These are phyloP conservation scores for Arctopsyche grandis DNA, from an alignment of 1,140 invertebrate genomes.

Conservation along the genomic window DNA sequence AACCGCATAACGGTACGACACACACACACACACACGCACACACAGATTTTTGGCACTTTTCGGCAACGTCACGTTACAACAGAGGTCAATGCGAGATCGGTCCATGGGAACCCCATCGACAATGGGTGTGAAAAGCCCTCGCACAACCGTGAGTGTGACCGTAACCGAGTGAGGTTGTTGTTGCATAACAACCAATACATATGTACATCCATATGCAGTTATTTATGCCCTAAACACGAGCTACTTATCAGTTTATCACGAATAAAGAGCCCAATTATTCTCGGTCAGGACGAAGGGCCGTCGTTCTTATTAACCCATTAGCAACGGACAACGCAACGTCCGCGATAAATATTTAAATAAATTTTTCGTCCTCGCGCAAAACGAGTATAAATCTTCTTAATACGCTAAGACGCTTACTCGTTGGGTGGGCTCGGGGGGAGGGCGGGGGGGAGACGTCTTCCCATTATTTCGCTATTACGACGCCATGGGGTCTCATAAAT, in stretches of 20 bases:
- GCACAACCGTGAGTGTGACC: constrained; percentile 15
- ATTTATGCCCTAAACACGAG: no score
- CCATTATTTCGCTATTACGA: constrained; percentile 17
- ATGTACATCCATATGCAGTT: no score
- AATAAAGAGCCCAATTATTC: no score
- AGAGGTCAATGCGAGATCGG: constrained; percentile 12
- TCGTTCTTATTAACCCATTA: constrained; percentile 6
- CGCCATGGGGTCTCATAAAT: neutral
- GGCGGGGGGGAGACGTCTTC: neutral
- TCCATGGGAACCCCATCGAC: constrained; percentile 3
- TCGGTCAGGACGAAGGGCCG: neutral
- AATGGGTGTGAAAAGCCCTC: constrained; percentile 12
- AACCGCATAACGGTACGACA: neutral
- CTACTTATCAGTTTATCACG: no score
- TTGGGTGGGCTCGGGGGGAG: neutral
- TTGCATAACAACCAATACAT: neutral
- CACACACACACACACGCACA: no score
- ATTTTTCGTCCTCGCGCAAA: neutral
- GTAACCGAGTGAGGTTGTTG: neutral
- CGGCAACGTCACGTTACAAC: constrained; percentile 15
- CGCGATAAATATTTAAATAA: neutral
- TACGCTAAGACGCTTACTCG: neutral
- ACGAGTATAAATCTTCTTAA: constrained; percentile 6
- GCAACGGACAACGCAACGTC: neutral
- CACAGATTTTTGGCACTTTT: constrained; percentile 16